Percentiles rank a stretch among this genome's conserved stretches.
Conservation (phyloP, 2,113 vertebrate genomes). For the Verasper variegatus region DNA sequence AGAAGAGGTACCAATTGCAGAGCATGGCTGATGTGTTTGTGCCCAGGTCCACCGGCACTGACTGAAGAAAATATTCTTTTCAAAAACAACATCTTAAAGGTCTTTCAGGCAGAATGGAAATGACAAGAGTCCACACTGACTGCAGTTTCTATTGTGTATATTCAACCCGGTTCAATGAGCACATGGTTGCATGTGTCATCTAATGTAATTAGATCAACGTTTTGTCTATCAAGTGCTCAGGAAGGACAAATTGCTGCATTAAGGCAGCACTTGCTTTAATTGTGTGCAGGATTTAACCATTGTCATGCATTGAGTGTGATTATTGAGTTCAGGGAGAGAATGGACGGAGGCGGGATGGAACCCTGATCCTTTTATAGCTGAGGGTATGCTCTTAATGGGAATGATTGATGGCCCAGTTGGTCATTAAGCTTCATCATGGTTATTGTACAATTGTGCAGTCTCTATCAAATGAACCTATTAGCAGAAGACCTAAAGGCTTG, state of each 20-base stretch:
- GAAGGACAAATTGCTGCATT: too few species aligned
- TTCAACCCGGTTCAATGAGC: not conserved
- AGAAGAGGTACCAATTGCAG: constrained; percentile 15
- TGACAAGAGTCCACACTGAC: not conserved
- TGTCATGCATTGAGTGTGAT: not conserved
- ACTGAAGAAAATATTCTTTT: constrained; percentile 15
- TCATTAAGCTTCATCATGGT: not conserved
- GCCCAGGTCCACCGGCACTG: constrained; percentile 11
- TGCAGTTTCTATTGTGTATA: not conserved
- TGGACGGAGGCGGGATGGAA: not conserved
- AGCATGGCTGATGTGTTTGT: constrained; percentile 12
- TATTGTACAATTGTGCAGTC: too few species aligned
- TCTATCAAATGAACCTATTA: not conserved
- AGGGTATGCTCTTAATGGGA: not conserved
- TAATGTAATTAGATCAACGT: not conserved
- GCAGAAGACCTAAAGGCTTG: not conserved
- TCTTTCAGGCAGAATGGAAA: constrained; percentile 29
- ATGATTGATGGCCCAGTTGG: not conserved
- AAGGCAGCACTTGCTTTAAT: not conserved
- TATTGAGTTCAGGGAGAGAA: not conserved
- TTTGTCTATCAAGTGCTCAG: too few species aligned
- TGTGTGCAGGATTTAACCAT: not conserved
- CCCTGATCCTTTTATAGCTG: not conserved
- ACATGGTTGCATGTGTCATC: not conserved
- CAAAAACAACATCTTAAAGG: constrained; percentile 21